Evolutionary conservation across 2,797 vertebrate genomes (phyloP).

Genomic region (Takifugu rubripes): DNA sequence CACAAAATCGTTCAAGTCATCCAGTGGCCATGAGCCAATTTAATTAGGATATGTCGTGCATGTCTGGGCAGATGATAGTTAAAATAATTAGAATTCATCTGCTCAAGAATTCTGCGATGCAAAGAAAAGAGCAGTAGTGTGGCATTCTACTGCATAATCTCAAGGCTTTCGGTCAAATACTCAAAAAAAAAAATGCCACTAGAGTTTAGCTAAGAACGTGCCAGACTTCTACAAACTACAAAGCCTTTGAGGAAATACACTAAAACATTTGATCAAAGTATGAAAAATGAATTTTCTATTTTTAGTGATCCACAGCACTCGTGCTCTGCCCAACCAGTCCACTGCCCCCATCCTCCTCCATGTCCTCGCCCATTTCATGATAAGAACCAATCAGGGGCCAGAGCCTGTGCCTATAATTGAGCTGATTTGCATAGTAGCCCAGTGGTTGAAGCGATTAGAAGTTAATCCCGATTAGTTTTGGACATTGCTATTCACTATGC

Average conservation of each 20-base stretch:
- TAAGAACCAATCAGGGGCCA: conserved; percentile 67
- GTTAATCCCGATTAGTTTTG: conserved; percentile 76
- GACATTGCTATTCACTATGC: conserved; percentile 72
- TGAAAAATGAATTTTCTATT: conserved; percentile 8
- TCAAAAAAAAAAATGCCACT: background rate
- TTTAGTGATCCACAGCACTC: conserved; percentile 10
- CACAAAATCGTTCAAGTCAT: background rate
- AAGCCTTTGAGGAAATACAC: conserved; percentile 1
- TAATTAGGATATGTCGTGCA: background rate
- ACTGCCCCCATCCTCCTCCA: background rate
- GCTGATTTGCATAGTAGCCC: conserved; percentile 68
- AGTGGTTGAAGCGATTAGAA: conserved; percentile 72
- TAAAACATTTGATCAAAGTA: conserved; percentile 6
- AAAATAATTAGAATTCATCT: background rate
- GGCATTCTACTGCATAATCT: background rate
- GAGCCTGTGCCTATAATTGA: conserved; percentile 61
- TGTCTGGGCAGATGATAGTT: background rate
- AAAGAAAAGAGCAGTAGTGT: background rate
- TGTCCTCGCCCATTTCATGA: conserved; percentile 35
- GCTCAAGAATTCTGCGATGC: background rate
- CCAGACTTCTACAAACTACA: background rate
- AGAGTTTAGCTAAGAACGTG: background rate
- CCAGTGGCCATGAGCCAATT: background rate
- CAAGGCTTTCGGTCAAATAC: background rate
- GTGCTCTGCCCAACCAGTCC: conserved; percentile 4